phyloP scores from a whole-genome alignment of 2,113 vertebrate genomes.

The Zosterops hypoxanthus region DNA sequence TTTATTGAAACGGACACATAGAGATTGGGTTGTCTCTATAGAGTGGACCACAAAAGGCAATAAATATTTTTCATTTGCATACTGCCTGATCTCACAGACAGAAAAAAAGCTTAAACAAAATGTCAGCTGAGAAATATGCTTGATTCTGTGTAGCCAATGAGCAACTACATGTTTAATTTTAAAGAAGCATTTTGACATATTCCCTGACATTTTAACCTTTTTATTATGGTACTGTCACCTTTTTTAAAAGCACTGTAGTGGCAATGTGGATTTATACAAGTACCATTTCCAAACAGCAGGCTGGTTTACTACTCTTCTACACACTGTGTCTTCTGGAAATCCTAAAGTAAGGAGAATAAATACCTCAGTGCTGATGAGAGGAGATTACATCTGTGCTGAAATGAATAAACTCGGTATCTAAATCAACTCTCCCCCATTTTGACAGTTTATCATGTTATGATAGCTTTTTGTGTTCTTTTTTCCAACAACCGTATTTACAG shows the following conservation, averaged over 20 bases:
- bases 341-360: background rate
- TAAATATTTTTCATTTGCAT: background rate
- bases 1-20: conserved; percentile 22
- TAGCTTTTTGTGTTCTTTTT: background rate
- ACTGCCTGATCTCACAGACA: background rate
- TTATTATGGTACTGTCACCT: background rate
- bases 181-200: conserved; percentile 9
- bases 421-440: background rate
- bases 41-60: background rate
- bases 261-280: background rate
- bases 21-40: background rate
- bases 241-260: background rate
- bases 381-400: background rate
- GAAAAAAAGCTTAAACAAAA: background rate
- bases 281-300: background rate
- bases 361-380: background rate
- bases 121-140: background rate
- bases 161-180: background rate
- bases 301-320: background rate
- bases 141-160: background rate
- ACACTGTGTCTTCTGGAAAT: background rate
- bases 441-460: background rate
- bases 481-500: background rate
- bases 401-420: background rate
- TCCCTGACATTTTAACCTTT: background rate